phyloP scores from a whole-genome alignment of 2,113 vertebrate genomes.

The Lontra canadensis region DNA sequence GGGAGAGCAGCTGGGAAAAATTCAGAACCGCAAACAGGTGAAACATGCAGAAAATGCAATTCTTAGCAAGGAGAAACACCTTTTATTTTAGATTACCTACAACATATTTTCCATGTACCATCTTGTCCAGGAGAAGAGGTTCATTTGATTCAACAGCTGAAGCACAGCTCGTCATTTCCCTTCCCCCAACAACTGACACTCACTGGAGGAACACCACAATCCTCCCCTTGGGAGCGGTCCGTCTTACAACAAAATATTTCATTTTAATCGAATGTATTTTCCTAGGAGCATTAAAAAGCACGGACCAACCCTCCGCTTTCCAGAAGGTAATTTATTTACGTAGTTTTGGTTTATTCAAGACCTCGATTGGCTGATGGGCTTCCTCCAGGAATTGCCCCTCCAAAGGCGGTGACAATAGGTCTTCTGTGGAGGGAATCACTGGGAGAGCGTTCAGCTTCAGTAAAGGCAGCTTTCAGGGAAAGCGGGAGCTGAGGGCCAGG shows the following conservation, averaged over 20 bases:
- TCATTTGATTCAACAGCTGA: conserved; percentile 29
- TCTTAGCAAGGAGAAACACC: background rate
- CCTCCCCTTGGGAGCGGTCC: background rate
- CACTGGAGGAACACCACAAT: background rate
- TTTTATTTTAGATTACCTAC: conserved; percentile 4
- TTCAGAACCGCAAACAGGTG: background rate
- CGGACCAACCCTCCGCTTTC: background rate
- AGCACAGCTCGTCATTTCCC: conserved; percentile 19
- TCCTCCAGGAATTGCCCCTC: conserved; percentile 74
- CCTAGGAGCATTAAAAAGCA: conserved; percentile 45
- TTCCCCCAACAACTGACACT: background rate
- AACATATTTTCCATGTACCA: background rate
- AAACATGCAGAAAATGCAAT: conserved; percentile 3
- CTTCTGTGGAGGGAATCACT: conserved; percentile 68
- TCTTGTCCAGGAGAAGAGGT: conserved; percentile 37
- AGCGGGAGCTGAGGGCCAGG: conserved; percentile 52
- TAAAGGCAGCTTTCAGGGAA: conserved; percentile 68
- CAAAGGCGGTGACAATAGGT: conserved; percentile 73
- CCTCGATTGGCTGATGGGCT: conserved; percentile 40
- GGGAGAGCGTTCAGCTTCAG: conserved; percentile 68
- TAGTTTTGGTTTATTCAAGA: conserved; percentile 67
- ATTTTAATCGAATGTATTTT: conserved; percentile 55
- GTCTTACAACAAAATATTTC: background rate
- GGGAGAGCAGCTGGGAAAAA: background rate
- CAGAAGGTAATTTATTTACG: conserved; percentile 56